Percentiles rank a stretch among this genome's conserved stretches.
These are phyloP conservation scores for Branchinecta lynchi DNA, from an alignment of 1,140 invertebrate genomes.

Conservation along the genomic window DNA sequence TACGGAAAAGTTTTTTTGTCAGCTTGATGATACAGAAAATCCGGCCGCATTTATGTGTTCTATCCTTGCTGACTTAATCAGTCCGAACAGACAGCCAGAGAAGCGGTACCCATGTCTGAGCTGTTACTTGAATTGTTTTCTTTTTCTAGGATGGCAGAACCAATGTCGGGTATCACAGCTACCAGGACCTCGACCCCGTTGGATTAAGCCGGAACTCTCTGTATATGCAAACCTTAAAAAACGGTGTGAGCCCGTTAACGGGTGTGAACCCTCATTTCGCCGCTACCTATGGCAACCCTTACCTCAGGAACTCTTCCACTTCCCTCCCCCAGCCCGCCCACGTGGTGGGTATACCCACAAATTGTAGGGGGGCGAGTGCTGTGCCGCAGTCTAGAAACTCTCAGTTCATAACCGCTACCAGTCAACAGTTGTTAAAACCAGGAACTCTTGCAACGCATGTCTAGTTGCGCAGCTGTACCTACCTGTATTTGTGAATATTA, in stretches of 20 bases:
- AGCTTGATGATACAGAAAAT: too few species aligned
- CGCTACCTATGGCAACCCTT: constrained; percentile 74
- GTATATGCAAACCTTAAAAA: constrained; percentile 34
- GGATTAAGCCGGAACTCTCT: constrained; percentile 37
- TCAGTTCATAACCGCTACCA: constrained; percentile 36
- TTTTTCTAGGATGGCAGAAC: constrained; percentile 52
- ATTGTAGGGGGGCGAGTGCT: not conserved
- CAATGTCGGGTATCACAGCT: constrained; percentile 33
- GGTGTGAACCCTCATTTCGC: constrained; percentile 68
- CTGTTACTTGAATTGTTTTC: not conserved
- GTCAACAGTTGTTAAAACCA: constrained; percentile 33
- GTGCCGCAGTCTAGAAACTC: constrained; percentile 16
- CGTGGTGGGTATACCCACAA: constrained; percentile 23
- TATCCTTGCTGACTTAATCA: too few species aligned
- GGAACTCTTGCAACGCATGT: constrained; percentile 44
- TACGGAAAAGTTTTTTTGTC: too few species aligned
- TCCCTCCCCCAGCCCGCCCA: constrained; percentile 36
- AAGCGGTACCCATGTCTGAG: too few species aligned
- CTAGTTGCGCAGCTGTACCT: constrained; percentile 24
- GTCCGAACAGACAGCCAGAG: too few species aligned
- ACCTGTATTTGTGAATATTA: too few species aligned
- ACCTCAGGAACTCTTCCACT: constrained; percentile 44
- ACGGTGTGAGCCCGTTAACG: constrained; percentile 39
- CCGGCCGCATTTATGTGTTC: too few species aligned
- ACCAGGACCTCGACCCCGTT: constrained; percentile 25